Evolutionary conservation across 2,888 invertebrate species (phyloP).

Genomic region (Epistrophella euchroma): DNA sequence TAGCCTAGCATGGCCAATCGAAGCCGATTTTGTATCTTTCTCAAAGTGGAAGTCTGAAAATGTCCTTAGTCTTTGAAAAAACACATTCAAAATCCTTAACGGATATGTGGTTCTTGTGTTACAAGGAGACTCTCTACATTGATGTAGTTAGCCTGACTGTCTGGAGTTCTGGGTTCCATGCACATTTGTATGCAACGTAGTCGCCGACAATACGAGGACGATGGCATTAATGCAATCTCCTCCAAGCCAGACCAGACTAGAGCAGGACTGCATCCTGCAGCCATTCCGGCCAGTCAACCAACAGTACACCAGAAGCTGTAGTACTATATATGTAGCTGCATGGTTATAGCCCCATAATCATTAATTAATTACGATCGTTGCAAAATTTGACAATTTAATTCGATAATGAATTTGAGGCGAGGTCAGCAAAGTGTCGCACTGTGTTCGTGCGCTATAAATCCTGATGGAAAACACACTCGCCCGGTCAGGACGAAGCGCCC

Average conservation of each 20-base stretch:
- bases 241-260: slow-evolving; percentile 63
- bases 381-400: slow-evolving; percentile 76
- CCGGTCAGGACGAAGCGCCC: not conserved
- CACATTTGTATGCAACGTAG: slow-evolving; percentile 57
- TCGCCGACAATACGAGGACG: slow-evolving; percentile 6
- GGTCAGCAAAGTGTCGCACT: slow-evolving; percentile 75
- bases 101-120: slow-evolving; percentile 63
- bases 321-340: not conserved
- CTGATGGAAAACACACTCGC: slow-evolving; percentile 33
- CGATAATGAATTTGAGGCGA: slow-evolving; percentile 76
- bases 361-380: slow-evolving; percentile 76
- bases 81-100: slow-evolving; percentile 56
- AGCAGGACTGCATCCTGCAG: slow-evolving; percentile 61
- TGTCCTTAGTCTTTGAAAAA: slow-evolving; percentile 52
- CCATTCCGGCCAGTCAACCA: slow-evolving; percentile 15
- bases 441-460: slow-evolving; percentile 74
- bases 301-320: slow-evolving; percentile 25
- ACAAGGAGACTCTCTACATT: slow-evolving; percentile 31
- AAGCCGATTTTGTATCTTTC: slow-evolving; percentile 54
- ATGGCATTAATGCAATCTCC: slow-evolving; percentile 69
- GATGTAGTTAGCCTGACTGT: slow-evolving; percentile 40
- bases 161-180: slow-evolving; percentile 8
- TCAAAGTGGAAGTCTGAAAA: slow-evolving; percentile 30
- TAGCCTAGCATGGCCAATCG: slow-evolving; percentile 55
- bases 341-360: slow-evolving; percentile 70